Conservation (phyloP, 2,113 vertebrate species). For the Saguinus midas region DNA sequence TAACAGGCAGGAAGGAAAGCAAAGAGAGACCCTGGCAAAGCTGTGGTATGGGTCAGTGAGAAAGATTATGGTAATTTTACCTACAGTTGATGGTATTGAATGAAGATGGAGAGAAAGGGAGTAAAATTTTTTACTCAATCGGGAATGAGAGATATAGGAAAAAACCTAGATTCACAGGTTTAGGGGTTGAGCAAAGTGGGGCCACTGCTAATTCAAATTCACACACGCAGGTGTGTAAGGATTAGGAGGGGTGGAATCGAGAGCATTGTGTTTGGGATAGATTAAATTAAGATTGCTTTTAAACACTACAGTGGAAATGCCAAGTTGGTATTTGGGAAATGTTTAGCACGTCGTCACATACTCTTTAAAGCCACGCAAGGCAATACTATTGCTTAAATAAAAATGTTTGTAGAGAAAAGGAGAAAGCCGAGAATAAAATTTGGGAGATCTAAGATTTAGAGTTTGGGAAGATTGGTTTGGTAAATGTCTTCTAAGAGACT, state of each 20-base stretch:
- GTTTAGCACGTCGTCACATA: neutral
- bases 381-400: neutral
- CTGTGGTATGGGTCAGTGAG: fast-evolving
- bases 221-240: no score
- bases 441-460: neutral
- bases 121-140: neutral
- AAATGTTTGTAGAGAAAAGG: neutral
- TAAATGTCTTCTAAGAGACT: neutral
- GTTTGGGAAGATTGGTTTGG: neutral
- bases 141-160: neutral
- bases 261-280: neutral
- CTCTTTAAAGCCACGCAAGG: neutral
- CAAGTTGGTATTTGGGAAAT: neutral
- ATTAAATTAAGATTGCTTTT: neutral
- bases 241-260: fast-evolving
- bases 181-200: neutral
- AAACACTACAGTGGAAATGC: neutral
- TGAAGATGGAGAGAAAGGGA: neutral
- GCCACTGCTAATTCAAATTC: neutral
- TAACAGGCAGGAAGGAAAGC: neutral
- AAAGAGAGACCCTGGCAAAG: neutral
- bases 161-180: neutral
- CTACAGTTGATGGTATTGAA: neutral
- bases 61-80: neutral
- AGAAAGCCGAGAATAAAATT: neutral